Base-by-base conservation (phyloP, 2,888 invertebrate species). In the Cybosia mesomella region DNA sequence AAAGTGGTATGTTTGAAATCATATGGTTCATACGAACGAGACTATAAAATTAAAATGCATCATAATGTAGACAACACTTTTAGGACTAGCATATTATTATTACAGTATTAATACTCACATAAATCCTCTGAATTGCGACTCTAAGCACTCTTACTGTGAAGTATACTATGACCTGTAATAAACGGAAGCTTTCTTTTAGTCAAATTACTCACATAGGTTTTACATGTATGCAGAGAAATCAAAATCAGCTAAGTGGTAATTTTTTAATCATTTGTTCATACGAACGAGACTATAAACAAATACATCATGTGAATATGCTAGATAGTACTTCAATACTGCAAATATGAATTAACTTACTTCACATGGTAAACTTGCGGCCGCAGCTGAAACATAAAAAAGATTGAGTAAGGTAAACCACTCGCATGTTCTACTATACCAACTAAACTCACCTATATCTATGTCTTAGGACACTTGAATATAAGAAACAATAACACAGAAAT, bases 371-470 rank as follows among this genome's bases (percentile, higher is more conserved):
- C 43, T 10, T n/a, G 36, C 74, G 69, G 21, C 75, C 64, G 66
- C 67, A 82, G 77, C 94, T 94, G 93, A 85, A 94, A 94, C 75
- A 84, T 76, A 89, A 92, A 93, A 86, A 75, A 92, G 72, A 87
- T 88, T 94, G 77, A 94, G 89, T 93, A 93, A 90, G 87, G 92
- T 91, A 91, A 88, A 85, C 88, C 87, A 89, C 84, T 84, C n/a
- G 84, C 81, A 84, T 87, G 84, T 81, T 86, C 83, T 83, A 85
- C 53, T 85, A 84, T 70, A 85, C 70, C 74, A 80, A 87, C 66
- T 77, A 73, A 85, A 93, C 94, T 94, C 87, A 94, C 94, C 94
- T 91, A 84, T 84, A 77, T 74, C 70, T 71, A 81, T 82, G 75
- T 82, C 73, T 81, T 78, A 82, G 85, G 85, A 81, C 75, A 83